A percentile compares a stretch with the other conserved stretches of the same genome.
Evolutionary conservation across 2,888 invertebrate species (phyloP).

Genomic region (Trimorus sp.): DNA sequence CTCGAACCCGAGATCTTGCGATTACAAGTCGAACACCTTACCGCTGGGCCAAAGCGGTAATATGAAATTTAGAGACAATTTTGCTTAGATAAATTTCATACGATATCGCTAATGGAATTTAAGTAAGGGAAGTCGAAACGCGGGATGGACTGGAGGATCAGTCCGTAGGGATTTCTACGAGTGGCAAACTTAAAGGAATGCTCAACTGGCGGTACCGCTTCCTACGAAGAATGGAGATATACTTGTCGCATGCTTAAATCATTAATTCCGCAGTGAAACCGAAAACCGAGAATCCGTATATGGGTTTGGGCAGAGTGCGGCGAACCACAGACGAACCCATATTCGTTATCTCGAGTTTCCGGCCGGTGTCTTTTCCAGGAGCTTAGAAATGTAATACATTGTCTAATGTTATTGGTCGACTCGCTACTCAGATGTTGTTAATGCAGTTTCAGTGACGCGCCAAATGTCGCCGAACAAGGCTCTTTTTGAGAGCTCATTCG

Average conservation of each 20-base stretch:
- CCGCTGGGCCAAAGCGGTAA: no score
- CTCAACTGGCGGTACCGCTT: no score
- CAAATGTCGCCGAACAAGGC: no score
- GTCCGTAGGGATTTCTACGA: not conserved
- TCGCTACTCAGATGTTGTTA: constrained; percentile 19
- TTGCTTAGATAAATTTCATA: no score
- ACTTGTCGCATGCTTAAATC: no score
- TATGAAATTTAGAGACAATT: no score
- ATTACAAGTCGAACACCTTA: no score
- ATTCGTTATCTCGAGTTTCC: constrained; percentile 43
- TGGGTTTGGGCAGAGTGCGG: constrained; percentile 25
- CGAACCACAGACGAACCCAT: constrained; percentile 48
- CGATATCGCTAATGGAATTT: no score
- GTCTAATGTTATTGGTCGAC: constrained; percentile 30
- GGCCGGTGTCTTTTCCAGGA: constrained; percentile 46
- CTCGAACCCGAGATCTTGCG: no score
- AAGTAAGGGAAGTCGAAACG: no score
- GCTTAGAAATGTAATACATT: constrained; percentile 32
- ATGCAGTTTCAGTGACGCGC: not conserved
- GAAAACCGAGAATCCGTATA: constrained; percentile 52
- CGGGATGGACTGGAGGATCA: not conserved
- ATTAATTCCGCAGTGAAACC: constrained; percentile 21
- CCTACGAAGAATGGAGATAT: no score
- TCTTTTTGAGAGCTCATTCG: not conserved
- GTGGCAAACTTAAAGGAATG: no score